Evolutionary conservation across 1,140 invertebrate genomes (phyloP), one percentile per base, ranked within the genome.

Genomic region (Hermetia illucens): DNA sequence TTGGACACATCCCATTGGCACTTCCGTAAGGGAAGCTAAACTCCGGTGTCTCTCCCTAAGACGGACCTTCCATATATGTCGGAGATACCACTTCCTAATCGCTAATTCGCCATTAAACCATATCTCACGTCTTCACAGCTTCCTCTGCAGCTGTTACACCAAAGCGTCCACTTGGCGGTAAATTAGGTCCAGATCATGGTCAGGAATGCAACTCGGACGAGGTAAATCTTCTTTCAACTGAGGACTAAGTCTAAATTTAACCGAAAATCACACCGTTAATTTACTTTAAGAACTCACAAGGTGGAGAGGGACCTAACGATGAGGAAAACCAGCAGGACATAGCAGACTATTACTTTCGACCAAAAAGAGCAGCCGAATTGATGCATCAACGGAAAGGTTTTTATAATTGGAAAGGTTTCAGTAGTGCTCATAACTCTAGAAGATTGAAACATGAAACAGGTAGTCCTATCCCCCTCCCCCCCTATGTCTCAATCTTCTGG

Each of bases 331-430:
- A 20, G 5, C 24, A 80, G 43, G 72, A 81, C 44, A 67, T 79
- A 24, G 72, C 75, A n/a, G 70, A 69, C 2, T 77, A 68, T 45
- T 83, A 82, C 53, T 82, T 83, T 50, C 75, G 76, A 52, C 74
- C 75, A 3, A 74, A 69, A 55, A 47, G 77, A 47, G 70, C 74
- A 12, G 65, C 66, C 9, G 70, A 77, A 50, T 51, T 79, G 9
- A 65, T 65, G 38, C 64, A 64, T 47, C 51, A 62, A 44, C 52
- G 52, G 41, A 57, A 59, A 47, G 62, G 64, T 17, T 61, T 68
- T 42, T 66, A 61, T 55, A 68, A 62, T 44, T 71, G 63, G 64
- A 55, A 56, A 58, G 65, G 61, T 65, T 27, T 13, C 13, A 27
- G 13, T 9, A 27, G 13, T 21, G 9, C 21, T 5, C n/a, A 21